Conservation (phyloP, 2,888 invertebrate genomes). For the Rutpela maculata region DNA sequence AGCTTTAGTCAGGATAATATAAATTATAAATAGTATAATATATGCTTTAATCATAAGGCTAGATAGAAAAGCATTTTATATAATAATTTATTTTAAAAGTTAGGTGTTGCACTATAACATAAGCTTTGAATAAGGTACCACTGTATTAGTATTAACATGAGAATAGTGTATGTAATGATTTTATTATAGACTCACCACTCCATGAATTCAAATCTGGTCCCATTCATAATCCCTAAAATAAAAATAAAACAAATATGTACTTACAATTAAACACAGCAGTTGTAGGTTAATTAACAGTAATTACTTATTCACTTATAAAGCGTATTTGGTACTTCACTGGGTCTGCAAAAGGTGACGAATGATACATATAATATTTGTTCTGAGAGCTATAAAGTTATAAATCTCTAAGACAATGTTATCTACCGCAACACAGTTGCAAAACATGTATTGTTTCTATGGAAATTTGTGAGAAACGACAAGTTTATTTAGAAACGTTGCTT, state of each 20-base stretch:
- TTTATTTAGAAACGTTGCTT: background rate
- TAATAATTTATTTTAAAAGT: too few species aligned
- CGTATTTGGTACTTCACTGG: constrained; percentile 35
- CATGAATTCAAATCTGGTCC: constrained; percentile 45
- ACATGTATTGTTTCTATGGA: constrained; percentile 32
- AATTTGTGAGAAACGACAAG: constrained; percentile 20
- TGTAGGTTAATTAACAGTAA: constrained; percentile 19
- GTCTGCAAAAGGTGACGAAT: constrained; percentile 36
- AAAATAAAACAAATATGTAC: constrained; percentile 47
- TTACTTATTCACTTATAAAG: constrained; percentile 15
- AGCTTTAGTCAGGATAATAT: too few species aligned
- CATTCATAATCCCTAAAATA: constrained; percentile 48
- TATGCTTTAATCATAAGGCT: too few species aligned
- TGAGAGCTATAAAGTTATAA: constrained; percentile 53
- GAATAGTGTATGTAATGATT: background rate
- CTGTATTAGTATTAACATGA: too few species aligned
- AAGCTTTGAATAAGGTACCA: too few species aligned
- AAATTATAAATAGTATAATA: too few species aligned
- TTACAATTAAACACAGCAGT: constrained; percentile 41
- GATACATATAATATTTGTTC: constrained; percentile 52
- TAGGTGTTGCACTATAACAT: too few species aligned
- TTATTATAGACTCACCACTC: constrained; percentile 53
- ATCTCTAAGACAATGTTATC: constrained; percentile 63
- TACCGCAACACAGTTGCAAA: constrained; percentile 43
- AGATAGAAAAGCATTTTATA: too few species aligned